Base-by-base conservation (phyloP, 2,797 vertebrate genomes). In the Bucorvus abyssinicus region DNA sequence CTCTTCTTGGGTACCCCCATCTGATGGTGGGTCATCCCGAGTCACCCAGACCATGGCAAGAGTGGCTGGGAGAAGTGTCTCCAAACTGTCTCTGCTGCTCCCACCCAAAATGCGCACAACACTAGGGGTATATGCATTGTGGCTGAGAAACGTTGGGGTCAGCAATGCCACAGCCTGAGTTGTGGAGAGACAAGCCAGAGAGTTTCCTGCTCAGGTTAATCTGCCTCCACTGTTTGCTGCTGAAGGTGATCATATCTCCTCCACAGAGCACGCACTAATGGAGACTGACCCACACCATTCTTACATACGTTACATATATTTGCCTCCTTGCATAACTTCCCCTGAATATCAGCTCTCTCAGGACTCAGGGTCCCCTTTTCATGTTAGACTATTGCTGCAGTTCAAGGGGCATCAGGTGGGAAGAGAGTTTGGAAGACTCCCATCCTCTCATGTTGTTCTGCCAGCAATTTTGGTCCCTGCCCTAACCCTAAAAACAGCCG, bases 11-110 rank as follows among this genome's bases (percentile, higher is more conserved):
- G 15, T 53, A n/a, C 14, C 3, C 17, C 32, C 9, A 4, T 23
- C 27, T 18, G 57, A 47, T 34, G 73, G 40, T 2, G 2, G 8
- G 7, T 45, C n/a, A 29, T 32, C 56, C 26, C 0, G 0, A 56
- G n/a, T 42, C 29, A 70, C 30, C 9, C n/a, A n/a, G 7, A 24
- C 40, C 5, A 5, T 17, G n/a, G 20, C 61, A 57, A 68, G 44
- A n/a, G 59, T 45, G 13, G 9, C 53, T 60, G 63, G 52, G 32
- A 69, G 60, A 74, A 69, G 36, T 18, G 13, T 85, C 38, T 78
- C 29, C 64, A 71, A 36, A 59, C 29, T 67, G 18, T 53, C 9
- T 38, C 49, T 79, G 36, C 53, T 61, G 22, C 19, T 80, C 80
- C 24, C 24, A 50, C n/a, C 27, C 14, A 42, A 61, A 67, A 36